Base-by-base conservation (phyloP, 2,797 vertebrate genomes). In the Hypotaenidia philippensis region DNA sequence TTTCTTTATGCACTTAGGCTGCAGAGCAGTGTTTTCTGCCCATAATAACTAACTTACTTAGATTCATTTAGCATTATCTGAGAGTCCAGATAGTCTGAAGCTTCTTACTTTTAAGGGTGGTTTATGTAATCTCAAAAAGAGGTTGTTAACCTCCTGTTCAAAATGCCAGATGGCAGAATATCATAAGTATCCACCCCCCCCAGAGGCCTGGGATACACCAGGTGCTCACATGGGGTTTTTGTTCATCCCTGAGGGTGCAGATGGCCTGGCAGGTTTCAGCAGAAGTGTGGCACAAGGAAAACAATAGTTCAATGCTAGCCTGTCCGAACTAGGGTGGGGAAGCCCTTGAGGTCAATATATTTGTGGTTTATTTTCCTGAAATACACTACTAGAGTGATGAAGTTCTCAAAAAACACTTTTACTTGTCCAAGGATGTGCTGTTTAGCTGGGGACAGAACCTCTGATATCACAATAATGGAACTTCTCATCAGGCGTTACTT, bases 171-270 rank as follows among this genome's bases (percentile, higher is more conserved):
- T 22, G 9, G 12, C 31, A 60, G 65, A 71, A 5, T 12, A 4
- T 25, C 18, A 34, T 18, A 38, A 5, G 3, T 27, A 8, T 22
- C 6, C 41, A 18, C 40, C 41, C 38, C 41, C 38, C 7, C 5
- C 38, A 38, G 52, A 44, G 40, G 31, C 2, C 21, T 41, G 10
- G 9, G 9, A 32, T 13, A 6, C 1, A 25, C 12, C 0, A 1
- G 8, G 5, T 68, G 8, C 9, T 9, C 17, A 9, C 1, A 5
- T 8, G 26, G 4, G 22, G 26, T 47, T 9, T 34, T 34, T 11
- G 10, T 17, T 61, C 7, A 3, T 31, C 19, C 13, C 1, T 2
- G 34, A 52, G 19, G 0, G 0, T 19, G 16, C 1, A 53, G 40
- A 29, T 41, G 56, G 13, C 21, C 22, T 47, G 15, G 41, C 11